A percentile compares a stretch with the other conserved stretches of the same genome.
These are phyloP conservation scores for Lottia scabra DNA, from an alignment of 2,888 invertebrate genomes.

Conservation along the genomic window DNA sequence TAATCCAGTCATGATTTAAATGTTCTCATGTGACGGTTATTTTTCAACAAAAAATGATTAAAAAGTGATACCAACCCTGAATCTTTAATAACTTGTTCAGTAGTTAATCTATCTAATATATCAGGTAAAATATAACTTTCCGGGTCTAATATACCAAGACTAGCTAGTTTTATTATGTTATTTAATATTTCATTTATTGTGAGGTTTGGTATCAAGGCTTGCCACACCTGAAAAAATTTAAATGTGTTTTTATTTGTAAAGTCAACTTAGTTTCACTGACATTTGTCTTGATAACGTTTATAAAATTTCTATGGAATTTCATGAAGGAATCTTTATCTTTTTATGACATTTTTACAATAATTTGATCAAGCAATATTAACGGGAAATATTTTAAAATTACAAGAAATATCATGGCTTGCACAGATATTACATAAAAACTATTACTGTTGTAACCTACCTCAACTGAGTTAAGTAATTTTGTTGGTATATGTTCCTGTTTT, in stretches of 20 bases:
- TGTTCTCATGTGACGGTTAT: too few species aligned
- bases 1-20: too few species aligned
- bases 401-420: too few species aligned
- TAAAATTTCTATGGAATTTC: too few species aligned
- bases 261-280: too few species aligned
- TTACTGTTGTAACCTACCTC: conserved; percentile 73
- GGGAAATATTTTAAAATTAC: too few species aligned
- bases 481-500: conserved; percentile 78
- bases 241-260: too few species aligned
- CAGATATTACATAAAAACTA: too few species aligned
- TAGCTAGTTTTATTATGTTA: conserved; percentile 64
- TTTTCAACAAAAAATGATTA: neutral
- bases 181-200: conserved; percentile 63
- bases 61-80: conserved; percentile 32
- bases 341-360: too few species aligned
- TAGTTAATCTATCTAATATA: conserved; percentile 44
- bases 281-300: too few species aligned
- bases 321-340: too few species aligned
- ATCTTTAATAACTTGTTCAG: conserved; percentile 32
- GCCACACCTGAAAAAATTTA: conserved; percentile 59
- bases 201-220: conserved; percentile 64
- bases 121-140: conserved; percentile 36
- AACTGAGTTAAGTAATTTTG: conserved; percentile 76
- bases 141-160: conserved; percentile 52
- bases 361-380: too few species aligned